Conservation (phyloP, 1,140 invertebrate species). For the Prorops nasuta region DNA sequence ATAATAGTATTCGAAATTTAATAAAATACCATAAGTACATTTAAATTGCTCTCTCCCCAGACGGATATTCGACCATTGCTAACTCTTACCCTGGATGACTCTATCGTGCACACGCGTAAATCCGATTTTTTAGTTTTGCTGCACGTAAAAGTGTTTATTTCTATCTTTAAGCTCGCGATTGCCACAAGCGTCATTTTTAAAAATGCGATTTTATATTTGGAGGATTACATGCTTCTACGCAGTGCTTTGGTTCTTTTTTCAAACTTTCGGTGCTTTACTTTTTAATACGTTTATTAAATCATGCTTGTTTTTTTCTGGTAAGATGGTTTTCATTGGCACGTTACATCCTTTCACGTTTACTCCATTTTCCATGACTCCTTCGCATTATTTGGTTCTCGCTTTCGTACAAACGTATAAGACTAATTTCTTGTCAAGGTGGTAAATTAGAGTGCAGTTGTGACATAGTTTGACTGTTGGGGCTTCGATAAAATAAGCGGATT, state of each 20-base stretch:
- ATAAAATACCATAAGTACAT: no score
- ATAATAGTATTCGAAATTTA: no score
- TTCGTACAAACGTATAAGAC: conserved; percentile 5
- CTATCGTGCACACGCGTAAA: no score
- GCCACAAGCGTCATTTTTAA: no score
- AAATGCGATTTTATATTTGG: no score
- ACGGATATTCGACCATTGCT: no score
- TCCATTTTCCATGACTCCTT: not conserved
- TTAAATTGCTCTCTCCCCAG: no score
- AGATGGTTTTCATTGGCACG: conserved; percentile 18
- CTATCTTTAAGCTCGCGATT: no score
- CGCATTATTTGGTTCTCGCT: conserved; percentile 18
- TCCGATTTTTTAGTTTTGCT: no score
- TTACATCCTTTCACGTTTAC: conserved; percentile 9
- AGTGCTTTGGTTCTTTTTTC: conserved; percentile 32
- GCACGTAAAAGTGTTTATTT: no score
- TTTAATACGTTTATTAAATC: conserved; percentile 19
- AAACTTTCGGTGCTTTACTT: conserved; percentile 23
- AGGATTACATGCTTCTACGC: conserved; percentile 31
- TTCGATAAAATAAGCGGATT: conserved; percentile 25
- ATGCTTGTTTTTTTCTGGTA: conserved; percentile 18
- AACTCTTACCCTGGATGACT: no score
- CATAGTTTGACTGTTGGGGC: conserved; percentile 17
- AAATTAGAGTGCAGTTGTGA: conserved; percentile 15
- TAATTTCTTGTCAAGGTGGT: no score